A percentile compares a stretch with the other conserved stretches of the same genome.
Conservation (phyloP, 2,888 invertebrate genomes). For the Fragum sueziense region DNA sequence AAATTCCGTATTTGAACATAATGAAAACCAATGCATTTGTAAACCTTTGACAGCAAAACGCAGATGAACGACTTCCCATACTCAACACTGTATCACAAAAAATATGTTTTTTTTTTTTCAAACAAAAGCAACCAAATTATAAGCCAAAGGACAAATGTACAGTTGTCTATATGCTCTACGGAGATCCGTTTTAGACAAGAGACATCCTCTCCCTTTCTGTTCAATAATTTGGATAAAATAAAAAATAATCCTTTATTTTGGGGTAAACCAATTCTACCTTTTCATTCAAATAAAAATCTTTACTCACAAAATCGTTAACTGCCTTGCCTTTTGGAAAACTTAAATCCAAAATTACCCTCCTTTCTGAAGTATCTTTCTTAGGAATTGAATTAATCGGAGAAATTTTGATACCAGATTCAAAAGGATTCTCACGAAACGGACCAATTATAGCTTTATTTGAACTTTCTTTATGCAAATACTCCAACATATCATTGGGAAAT, state of each 20-base stretch:
- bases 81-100: conserved; percentile 10
- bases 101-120: not conserved
- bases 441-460: not conserved
- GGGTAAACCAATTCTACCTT: not conserved
- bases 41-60: not conserved
- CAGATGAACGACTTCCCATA: not conserved
- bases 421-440: not conserved
- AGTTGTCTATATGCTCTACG: not conserved
- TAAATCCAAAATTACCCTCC: not conserved
- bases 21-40: not conserved
- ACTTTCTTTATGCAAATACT: not conserved
- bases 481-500: not conserved
- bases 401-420: not conserved
- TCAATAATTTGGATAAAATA: not conserved
- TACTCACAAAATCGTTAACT: not conserved
- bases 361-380: not conserved
- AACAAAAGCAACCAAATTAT: not conserved
- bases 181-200: not conserved
- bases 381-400: conserved; percentile 2
- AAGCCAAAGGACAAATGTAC: not conserved
- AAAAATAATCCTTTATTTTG: not conserved
- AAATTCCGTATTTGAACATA: not conserved
- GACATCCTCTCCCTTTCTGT: not conserved
- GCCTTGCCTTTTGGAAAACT: not conserved
- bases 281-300: not conserved